A percentile compares a stretch with the other conserved stretches of the same genome.
Conservation (phyloP, 2,113 vertebrate genomes). For the Rhynchopsitta pachyrhyncha region DNA sequence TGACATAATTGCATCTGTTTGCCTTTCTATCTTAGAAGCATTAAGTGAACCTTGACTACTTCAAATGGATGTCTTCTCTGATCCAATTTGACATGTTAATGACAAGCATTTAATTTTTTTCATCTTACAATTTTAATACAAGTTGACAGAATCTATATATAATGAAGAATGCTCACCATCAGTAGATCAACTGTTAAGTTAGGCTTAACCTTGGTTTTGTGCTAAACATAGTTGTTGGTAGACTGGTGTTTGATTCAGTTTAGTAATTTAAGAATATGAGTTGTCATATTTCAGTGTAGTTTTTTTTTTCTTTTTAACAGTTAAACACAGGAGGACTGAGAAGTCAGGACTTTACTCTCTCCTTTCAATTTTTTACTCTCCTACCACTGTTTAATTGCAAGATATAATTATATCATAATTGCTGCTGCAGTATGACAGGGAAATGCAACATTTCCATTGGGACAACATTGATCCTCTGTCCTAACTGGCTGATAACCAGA, state of each 20-base stretch:
- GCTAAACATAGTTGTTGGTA: not conserved
- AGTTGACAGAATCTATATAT: not conserved
- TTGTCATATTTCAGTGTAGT: not conserved
- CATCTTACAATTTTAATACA: not conserved
- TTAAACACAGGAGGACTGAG: not conserved
- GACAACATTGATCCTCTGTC: not conserved
- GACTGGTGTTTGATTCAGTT: not conserved
- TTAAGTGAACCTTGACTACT: conserved; percentile 23
- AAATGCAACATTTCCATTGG: not conserved
- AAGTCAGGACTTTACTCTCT: not conserved
- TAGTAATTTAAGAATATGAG: not conserved
- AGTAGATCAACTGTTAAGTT: not conserved
- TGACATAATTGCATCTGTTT: conserved; percentile 3
- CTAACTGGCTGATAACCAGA: not conserved
- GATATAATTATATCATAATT: not conserved
- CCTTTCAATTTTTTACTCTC: not conserved
- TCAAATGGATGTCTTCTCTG: conserved; percentile 5
- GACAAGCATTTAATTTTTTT: conserved; percentile 38
- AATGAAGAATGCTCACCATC: not conserved
- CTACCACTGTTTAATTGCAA: not conserved
- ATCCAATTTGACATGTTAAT: conserved; percentile 48
- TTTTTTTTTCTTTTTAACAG: not conserved
- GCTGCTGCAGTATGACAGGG: not conserved
- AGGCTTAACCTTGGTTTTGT: not conserved
- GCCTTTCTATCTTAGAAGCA: not conserved